Evolutionary conservation across 2,797 vertebrate genomes (phyloP).

Genomic region (Craterocephalus amniculus): DNA sequence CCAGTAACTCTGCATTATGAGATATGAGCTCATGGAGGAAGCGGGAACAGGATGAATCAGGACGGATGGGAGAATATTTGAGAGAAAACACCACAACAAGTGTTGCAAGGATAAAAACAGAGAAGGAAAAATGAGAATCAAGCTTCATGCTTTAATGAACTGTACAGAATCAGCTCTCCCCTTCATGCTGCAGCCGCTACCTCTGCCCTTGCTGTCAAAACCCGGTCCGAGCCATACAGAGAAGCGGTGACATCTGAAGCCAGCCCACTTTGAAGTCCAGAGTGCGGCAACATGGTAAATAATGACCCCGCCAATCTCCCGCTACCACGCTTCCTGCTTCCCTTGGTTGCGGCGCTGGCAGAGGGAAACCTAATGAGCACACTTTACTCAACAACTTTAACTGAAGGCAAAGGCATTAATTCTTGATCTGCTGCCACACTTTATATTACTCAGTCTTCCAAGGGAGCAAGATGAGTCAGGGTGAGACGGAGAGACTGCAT

Average conservation of each 20-base stretch:
- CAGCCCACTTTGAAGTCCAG: conserved; percentile 67
- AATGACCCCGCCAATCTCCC: conserved; percentile 68
- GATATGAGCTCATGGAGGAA: conserved; percentile 15
- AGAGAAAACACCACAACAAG: conserved; percentile 16
- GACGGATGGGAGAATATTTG: conserved; percentile 2
- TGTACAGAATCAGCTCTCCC: conserved; percentile 12
- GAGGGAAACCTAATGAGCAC: conserved; percentile 67
- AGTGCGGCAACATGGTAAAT: conserved; percentile 61
- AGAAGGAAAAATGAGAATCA: conserved; percentile 28
- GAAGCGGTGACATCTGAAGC: conserved; percentile 49
- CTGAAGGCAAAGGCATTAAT: conserved; percentile 64
- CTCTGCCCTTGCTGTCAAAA: conserved; percentile 64
- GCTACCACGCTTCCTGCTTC: conserved; percentile 42
- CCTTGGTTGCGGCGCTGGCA: conserved; percentile 24
- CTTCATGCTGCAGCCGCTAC: conserved; percentile 29
- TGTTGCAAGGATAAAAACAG: conserved; percentile 16
- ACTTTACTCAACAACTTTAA: conserved; percentile 64
- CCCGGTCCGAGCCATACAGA: conserved; percentile 44
- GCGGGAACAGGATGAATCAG: conserved; percentile 21
- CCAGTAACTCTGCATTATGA: conserved; percentile 9
- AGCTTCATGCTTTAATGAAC: conserved; percentile 59
- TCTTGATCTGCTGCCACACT: conserved; percentile 54
- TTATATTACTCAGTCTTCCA: conserved; percentile 42
- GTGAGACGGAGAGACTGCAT: conserved; percentile 47
- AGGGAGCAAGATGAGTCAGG: conserved; percentile 48